A percentile compares a stretch with the other conserved stretches of the same genome.
Evolutionary conservation across 1,140 invertebrate species (phyloP).

Genomic region (Anoplophora glabripennis): DNA sequence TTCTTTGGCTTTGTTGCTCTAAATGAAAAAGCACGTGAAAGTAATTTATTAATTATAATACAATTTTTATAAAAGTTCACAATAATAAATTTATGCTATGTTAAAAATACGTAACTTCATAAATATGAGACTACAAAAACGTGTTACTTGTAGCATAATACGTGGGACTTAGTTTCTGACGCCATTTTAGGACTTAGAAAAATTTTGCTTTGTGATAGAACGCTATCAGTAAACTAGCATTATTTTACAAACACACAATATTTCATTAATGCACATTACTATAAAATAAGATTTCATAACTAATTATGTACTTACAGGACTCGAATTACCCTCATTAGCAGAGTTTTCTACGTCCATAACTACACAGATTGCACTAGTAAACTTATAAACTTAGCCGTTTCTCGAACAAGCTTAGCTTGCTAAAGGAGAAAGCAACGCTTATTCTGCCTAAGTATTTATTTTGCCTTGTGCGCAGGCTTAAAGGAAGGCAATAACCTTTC

Average conservation of each 20-base stretch:
- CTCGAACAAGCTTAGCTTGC: background rate
- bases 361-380: slow-evolving; percentile 26
- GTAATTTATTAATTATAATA: too few relatives aligned
- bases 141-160: slow-evolving; percentile 27
- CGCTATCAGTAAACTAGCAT: slow-evolving; percentile 39
- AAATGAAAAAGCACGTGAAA: background rate
- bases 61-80: background rate
- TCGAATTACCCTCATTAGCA: slow-evolving; percentile 34
- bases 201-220: slow-evolving; percentile 55
- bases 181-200: slow-evolving; percentile 85
- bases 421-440: slow-evolving; percentile 10
- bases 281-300: slow-evolving; percentile 26
- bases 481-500: slow-evolving; percentile 12
- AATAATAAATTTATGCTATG: background rate
- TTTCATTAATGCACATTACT: slow-evolving; percentile 24
- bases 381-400: slow-evolving; percentile 17
- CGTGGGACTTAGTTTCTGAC: slow-evolving; percentile 68
- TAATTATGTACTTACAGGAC: slow-evolving; percentile 41
- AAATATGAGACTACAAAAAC: background rate
- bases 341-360: slow-evolving; percentile 45
- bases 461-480: slow-evolving; percentile 10
- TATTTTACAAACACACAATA: slow-evolving; percentile 17
- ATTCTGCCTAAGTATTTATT: slow-evolving; percentile 20
- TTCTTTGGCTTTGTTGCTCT: slow-evolving; percentile 19
- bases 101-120: background rate